Conservation (phyloP, 2,113 vertebrate species). For the Tragelaphus scriptus region DNA sequence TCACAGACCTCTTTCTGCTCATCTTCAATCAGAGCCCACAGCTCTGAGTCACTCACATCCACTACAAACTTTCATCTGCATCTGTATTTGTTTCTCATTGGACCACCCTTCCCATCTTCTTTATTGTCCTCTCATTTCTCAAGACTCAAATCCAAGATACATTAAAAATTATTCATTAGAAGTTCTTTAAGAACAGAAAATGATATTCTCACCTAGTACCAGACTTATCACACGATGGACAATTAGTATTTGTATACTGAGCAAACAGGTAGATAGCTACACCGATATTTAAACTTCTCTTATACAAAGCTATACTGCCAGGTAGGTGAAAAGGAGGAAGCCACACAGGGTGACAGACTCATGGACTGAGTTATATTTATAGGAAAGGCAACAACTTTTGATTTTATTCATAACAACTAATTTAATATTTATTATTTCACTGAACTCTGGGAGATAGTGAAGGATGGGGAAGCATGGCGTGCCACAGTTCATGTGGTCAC, state of each 20-base stretch:
- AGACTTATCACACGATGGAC: accelerated
- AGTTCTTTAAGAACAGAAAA: neutral
- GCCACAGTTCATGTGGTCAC: neutral
- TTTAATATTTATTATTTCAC: neutral
- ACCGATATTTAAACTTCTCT: neutral
- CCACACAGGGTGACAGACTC: neutral
- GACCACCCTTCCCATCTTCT: neutral
- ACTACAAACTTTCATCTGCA: neutral
- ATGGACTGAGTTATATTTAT: neutral
- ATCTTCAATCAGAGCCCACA: neutral
- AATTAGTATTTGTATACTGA: neutral
- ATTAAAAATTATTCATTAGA: neutral
- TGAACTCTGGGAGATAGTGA: accelerated
- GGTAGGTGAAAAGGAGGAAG: neutral
- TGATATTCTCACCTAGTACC: neutral
- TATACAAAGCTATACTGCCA: neutral
- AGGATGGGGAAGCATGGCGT: neutral
- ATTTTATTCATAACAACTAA: neutral
- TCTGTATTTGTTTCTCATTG: neutral
- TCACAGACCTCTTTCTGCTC: neutral
- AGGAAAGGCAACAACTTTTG: neutral
- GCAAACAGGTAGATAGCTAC: neutral
- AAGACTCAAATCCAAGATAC: neutral
- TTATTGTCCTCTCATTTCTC: neutral
- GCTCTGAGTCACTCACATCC: neutral